Evolutionary conservation across 2,113 vertebrate genomes (phyloP).

Genomic region (Taxidea taxus): DNA sequence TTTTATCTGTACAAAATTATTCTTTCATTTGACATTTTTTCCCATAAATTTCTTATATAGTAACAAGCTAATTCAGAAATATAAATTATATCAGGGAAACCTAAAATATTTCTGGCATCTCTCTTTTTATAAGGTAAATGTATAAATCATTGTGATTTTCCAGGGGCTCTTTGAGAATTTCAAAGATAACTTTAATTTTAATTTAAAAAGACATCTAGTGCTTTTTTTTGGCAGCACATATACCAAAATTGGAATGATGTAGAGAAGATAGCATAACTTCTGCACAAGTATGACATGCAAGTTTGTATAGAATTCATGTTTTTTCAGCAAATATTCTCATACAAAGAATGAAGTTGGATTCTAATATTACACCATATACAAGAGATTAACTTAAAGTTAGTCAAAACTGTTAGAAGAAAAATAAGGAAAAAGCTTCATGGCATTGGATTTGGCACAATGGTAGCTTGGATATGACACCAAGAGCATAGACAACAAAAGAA

Average conservation of each 20-base stretch:
- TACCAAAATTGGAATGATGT: background rate
- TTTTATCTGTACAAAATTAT: background rate
- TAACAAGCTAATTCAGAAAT: constrained; percentile 8
- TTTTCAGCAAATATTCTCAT: background rate
- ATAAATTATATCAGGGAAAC: background rate
- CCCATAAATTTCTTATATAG: background rate
- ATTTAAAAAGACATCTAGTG: background rate
- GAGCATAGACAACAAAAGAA: background rate
- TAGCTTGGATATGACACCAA: background rate
- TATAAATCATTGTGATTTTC: background rate
- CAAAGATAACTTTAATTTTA: background rate
- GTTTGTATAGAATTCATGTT: background rate
- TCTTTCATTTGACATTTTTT: background rate
- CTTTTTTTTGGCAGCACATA: background rate
- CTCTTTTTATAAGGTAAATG: background rate
- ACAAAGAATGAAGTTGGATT: background rate
- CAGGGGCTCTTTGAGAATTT: background rate
- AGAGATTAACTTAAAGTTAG: background rate
- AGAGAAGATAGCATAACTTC: background rate
- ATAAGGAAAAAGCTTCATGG: background rate
- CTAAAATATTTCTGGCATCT: background rate
- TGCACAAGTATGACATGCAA: background rate
- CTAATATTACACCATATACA: background rate
- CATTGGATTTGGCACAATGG: background rate
- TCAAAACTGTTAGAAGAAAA: background rate